Percentiles rank a stretch among this genome's conserved stretches.
phyloP scores from a whole-genome alignment of 2,888 invertebrate species.

The Pseudococcus longispinus region DNA sequence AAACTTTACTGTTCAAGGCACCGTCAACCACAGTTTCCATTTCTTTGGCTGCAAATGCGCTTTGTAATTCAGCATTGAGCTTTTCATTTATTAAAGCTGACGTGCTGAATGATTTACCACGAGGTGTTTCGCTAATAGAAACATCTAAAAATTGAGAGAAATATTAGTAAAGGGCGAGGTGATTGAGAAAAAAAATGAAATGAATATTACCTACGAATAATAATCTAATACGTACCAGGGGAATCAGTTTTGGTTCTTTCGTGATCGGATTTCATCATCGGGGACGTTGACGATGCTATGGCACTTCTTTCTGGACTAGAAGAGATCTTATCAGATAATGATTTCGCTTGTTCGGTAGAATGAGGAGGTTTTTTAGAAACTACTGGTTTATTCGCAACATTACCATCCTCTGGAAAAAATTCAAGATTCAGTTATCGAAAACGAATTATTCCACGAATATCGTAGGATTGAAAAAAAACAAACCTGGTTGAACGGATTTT shows the following conservation, averaged over 20 bases:
- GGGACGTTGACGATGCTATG: not conserved
- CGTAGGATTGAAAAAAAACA: not conserved
- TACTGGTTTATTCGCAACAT: constrained; percentile 36
- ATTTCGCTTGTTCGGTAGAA: not conserved
- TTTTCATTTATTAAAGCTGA: constrained; percentile 7
- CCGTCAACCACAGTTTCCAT: constrained; percentile 29
- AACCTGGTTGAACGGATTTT: constrained; percentile 43
- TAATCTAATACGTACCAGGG: not conserved
- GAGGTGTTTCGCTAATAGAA: not conserved
- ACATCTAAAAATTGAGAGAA: not conserved
- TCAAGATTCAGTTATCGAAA: not conserved
- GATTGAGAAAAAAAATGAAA: not conserved
- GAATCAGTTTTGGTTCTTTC: constrained; percentile 27
- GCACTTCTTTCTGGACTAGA: not conserved
- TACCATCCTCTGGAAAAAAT: not conserved
- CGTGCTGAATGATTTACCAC: not conserved
- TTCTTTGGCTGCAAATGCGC: constrained; percentile 9
- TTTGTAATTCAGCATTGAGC: constrained; percentile 45
- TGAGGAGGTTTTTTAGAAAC: constrained; percentile 42
- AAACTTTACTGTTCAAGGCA: not conserved
- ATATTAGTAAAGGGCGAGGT: not conserved
- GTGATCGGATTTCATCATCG: not conserved
- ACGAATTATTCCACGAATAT: not conserved
- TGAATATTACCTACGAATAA: no score
- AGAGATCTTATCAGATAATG: constrained; percentile 20